Evolutionary conservation across 2,113 vertebrate species (phyloP).

Genomic region (Semicossyphus pulcher): DNA sequence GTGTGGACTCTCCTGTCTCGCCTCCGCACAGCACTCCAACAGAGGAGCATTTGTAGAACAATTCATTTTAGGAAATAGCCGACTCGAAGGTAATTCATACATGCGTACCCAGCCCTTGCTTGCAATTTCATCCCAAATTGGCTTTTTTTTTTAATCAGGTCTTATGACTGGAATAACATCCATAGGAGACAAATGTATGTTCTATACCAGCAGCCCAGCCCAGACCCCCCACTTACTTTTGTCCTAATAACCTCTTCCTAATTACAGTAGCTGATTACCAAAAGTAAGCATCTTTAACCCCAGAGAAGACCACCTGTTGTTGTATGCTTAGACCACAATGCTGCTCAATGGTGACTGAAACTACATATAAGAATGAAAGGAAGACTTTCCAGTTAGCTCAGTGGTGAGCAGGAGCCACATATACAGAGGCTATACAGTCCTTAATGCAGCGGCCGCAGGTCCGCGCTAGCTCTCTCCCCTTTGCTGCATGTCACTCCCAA

Average conservation of each 20-base stretch:
- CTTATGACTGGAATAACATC: not conserved
- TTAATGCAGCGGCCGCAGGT: no score
- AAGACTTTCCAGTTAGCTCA: slow-evolving; percentile 1
- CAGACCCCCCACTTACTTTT: slow-evolving; percentile 22
- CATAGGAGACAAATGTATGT: not conserved
- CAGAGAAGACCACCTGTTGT: slow-evolving; percentile 19
- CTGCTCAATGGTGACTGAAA: no score
- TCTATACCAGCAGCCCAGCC: not conserved
- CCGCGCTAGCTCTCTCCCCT: no score
- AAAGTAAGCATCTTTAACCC: slow-evolving; percentile 34
- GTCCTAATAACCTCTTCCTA: slow-evolving; percentile 39
- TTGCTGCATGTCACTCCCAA: no score
- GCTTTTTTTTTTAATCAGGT: not conserved
- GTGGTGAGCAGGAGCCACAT: no score
- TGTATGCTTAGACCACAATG: not conserved
- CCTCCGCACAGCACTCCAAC: slow-evolving; percentile 6
- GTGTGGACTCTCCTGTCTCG: slow-evolving; percentile 41
- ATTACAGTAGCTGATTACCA: slow-evolving; percentile 45
- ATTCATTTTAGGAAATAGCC: slow-evolving; percentile 39
- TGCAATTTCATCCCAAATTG: not conserved
- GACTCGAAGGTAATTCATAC: not conserved
- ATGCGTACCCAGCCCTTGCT: not conserved
- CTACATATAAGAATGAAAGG: not conserved
- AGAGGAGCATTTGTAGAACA: not conserved
- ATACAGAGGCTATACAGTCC: no score